Percentiles rank a stretch among this genome's conserved stretches.
Evolutionary conservation across 2,113 vertebrate genomes (phyloP).

Genomic region (Gulo gulo): DNA sequence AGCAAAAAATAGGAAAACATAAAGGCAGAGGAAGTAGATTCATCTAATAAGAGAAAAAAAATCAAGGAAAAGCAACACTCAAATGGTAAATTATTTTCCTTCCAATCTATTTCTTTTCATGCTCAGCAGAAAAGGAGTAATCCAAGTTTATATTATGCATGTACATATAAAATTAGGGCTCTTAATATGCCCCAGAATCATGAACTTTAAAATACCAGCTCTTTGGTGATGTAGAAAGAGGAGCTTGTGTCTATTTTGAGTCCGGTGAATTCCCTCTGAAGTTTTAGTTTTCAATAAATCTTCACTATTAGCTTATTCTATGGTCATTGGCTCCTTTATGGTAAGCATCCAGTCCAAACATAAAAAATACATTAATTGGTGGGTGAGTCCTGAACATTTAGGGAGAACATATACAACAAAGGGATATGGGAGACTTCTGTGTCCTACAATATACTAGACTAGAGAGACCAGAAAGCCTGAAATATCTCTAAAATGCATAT

Average conservation of each 20-base stretch:
- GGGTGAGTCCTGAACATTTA: not conserved
- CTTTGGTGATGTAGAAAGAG: not conserved
- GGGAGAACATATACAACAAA: not conserved
- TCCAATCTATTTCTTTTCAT: not conserved
- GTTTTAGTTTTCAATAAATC: not conserved
- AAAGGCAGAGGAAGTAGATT: slow-evolving; percentile 14
- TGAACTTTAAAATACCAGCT: slow-evolving; percentile 27
- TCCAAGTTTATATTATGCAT: not conserved
- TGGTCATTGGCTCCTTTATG: not conserved
- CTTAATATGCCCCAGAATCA: not conserved
- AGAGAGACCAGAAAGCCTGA: not conserved
- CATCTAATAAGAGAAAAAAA: not conserved
- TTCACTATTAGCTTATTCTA: not conserved
- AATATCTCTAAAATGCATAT: not conserved
- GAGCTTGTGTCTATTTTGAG: not conserved
- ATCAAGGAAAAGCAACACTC: not conserved
- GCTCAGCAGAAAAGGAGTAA: not conserved
- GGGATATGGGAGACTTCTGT: not conserved
- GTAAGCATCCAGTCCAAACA: not conserved
- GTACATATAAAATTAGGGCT: not conserved
- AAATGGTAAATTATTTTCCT: not conserved
- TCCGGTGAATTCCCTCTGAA: not conserved
- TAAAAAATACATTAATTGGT: not conserved
- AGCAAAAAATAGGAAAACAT: not conserved
- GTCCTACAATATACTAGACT: not conserved